A percentile compares a stretch with the other conserved stretches of the same genome.
These are phyloP conservation scores for Parapsyche elsis DNA, from an alignment of 1,140 invertebrate genomes.

Conservation along the genomic window DNA sequence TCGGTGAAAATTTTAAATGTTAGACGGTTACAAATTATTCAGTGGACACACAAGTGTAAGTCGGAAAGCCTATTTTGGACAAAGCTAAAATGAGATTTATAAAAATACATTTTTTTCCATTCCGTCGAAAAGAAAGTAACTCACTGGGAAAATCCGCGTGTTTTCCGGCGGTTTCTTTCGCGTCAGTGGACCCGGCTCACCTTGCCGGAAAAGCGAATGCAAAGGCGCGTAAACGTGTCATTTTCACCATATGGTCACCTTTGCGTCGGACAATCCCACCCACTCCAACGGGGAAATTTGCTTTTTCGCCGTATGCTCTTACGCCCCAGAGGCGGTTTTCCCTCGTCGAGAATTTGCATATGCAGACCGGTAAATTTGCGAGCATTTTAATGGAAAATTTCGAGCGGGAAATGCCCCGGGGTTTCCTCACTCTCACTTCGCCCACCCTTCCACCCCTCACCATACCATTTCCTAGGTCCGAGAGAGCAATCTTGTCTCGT, in stretches of 20 bases:
- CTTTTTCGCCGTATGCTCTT: neutral
- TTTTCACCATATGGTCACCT: constrained; percentile 41
- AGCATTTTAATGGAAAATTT: constrained; percentile 43
- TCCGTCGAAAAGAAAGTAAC: too few relatives aligned
- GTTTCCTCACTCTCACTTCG: neutral
- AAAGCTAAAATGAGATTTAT: too few relatives aligned
- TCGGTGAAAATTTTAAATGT: too few relatives aligned
- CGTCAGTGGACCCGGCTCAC: neutral
- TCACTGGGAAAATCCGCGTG: neutral
- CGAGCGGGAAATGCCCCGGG: constrained; percentile 19
- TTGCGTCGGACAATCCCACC: constrained; percentile 21
- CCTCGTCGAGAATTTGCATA: constrained; percentile 23
- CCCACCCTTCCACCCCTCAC: too few relatives aligned
- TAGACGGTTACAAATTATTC: too few relatives aligned
- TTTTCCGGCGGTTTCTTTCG: constrained; percentile 3
- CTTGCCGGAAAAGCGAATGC: neutral
- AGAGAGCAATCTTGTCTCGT: neutral
- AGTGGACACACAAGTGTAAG: too few relatives aligned
- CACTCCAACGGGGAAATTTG: neutral
- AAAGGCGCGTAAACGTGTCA: constrained; percentile 28
- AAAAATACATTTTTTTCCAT: too few relatives aligned
- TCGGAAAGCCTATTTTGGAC: too few relatives aligned
- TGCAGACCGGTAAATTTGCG: constrained; percentile 34
- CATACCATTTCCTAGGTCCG: neutral
- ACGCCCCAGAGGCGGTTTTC: neutral